These are phyloP conservation scores for Synchiropus splendidus DNA, from an alignment of 2,113 vertebrate genomes.

Conservation along the genomic window DNA sequence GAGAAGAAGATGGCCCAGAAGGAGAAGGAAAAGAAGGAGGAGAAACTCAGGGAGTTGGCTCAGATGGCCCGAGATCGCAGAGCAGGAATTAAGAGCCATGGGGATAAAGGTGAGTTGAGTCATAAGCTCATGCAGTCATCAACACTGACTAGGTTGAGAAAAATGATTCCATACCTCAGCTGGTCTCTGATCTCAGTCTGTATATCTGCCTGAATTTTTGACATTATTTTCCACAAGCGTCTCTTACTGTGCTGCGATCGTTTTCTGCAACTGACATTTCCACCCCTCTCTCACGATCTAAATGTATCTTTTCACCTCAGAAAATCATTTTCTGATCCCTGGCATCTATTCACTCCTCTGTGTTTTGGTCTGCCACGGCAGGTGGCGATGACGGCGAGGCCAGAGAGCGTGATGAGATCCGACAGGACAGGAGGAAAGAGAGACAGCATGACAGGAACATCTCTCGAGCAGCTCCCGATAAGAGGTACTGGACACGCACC, in stretches of 20 bases:
- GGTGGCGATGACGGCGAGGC: constrained; percentile 82
- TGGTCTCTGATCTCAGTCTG: too few relatives aligned
- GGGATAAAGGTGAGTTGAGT: constrained; percentile 78
- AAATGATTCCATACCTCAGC: too few relatives aligned
- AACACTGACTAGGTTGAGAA: too few relatives aligned
- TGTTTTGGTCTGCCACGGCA: constrained; percentile 9
- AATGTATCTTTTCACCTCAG: too few relatives aligned
- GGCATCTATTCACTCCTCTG: too few relatives aligned
- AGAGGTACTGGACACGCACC: constrained; percentile 71
- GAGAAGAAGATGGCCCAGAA: constrained; percentile 99
- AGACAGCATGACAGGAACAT: constrained; percentile 93
- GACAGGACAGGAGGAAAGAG: constrained; percentile 87
- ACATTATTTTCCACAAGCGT: too few relatives aligned
- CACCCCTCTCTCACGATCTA: too few relatives aligned
- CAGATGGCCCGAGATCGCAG: constrained; percentile 92
- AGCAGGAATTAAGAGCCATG: constrained; percentile 92
- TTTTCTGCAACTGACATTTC: too few relatives aligned
- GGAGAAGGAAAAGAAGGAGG: constrained; percentile 97
- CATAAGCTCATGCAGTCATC: background rate
- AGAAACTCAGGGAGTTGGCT: constrained; percentile 92
- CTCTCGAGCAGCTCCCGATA: constrained; percentile 89
- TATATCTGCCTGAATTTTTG: too few relatives aligned
- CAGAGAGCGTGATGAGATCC: constrained; percentile 90
- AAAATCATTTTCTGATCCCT: too few relatives aligned
- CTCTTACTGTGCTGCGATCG: too few relatives aligned